phyloP scores from a whole-genome alignment of 2,888 invertebrate genomes.

The Cyrtodaria siliqua region DNA sequence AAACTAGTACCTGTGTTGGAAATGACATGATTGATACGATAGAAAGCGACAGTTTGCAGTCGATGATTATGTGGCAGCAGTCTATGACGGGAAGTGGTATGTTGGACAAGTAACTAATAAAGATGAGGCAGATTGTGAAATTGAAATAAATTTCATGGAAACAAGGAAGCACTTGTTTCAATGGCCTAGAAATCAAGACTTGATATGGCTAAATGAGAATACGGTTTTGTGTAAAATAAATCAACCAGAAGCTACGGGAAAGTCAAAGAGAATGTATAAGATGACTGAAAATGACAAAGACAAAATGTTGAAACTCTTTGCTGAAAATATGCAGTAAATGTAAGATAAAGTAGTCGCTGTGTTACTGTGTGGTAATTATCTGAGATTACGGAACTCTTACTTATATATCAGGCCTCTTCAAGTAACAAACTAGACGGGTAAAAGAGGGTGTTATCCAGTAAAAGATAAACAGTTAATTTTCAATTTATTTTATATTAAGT shows the following conservation, averaged over 20 bases:
- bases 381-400: too few species aligned
- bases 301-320: too few species aligned
- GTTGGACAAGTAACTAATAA: constrained; percentile 23
- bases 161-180: constrained; percentile 7
- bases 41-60: constrained; percentile 12
- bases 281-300: background rate
- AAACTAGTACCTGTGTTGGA: background rate
- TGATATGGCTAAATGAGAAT: constrained; percentile 8
- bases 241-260: constrained; percentile 10
- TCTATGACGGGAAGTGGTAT: constrained; percentile 14
- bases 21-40: background rate
- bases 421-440: too few species aligned
- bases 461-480: too few species aligned
- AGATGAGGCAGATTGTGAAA: constrained; percentile 17
- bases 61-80: constrained; percentile 27
- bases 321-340: too few species aligned
- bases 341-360: too few species aligned
- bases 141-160: constrained; percentile 32
- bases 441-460: too few species aligned
- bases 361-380: too few species aligned
- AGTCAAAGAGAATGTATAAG: constrained; percentile 18
- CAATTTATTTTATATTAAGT: too few species aligned
- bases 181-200: constrained; percentile 22
- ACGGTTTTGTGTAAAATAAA: constrained; percentile 8
- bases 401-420: too few species aligned